Conservation (phyloP, 2,113 vertebrate species). For the Pedionomus torquatus region DNA sequence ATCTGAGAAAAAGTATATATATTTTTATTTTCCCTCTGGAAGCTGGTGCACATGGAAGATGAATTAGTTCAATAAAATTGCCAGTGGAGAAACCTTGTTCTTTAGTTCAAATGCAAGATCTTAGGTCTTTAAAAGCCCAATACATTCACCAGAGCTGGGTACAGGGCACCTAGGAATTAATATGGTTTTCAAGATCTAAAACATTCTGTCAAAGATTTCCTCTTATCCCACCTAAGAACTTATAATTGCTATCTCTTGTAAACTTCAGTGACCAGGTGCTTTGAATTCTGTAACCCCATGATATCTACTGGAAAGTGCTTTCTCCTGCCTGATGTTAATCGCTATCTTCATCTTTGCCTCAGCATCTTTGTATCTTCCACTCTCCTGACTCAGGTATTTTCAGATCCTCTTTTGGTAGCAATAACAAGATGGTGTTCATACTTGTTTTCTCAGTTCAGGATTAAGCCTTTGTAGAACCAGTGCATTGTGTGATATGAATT, state of each 20-base stretch:
- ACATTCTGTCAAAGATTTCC: neutral
- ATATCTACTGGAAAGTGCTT: neutral
- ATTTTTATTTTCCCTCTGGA: neutral
- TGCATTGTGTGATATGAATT: neutral
- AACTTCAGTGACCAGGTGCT: neutral
- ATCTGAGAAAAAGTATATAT: neutral
- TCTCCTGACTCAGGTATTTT: neutral
- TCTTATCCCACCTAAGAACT: neutral
- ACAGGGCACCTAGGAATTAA: neutral
- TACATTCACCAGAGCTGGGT: neutral
- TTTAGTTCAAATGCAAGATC: neutral
- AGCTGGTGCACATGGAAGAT: neutral
- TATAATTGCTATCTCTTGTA: neutral
- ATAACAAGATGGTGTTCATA: neutral
- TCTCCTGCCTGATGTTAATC: neutral
- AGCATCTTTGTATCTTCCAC: neutral
- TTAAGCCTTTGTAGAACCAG: neutral
- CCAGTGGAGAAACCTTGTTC: neutral
- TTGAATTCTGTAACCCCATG: neutral
- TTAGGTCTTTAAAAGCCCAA: neutral
- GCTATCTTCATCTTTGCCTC: neutral
- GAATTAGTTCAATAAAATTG: constrained; percentile 22
- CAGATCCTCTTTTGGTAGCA: neutral
- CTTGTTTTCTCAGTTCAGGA: neutral
- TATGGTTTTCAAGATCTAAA: neutral